phyloP scores from a whole-genome alignment of 2,888 invertebrate species.

The Carabus problematicus region DNA sequence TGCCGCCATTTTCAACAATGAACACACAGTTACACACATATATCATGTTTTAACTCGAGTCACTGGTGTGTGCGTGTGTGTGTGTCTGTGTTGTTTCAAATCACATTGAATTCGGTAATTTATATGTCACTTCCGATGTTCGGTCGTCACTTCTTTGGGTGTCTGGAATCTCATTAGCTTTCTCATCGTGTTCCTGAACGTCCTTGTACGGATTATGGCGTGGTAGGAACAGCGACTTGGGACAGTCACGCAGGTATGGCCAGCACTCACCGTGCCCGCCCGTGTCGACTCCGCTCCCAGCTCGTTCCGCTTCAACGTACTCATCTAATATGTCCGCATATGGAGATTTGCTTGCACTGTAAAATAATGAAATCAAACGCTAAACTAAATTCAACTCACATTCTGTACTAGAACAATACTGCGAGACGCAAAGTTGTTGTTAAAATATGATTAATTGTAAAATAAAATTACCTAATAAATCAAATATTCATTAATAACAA shows the following conservation, averaged over 20 bases:
- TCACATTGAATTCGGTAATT: slow-evolving; percentile 46
- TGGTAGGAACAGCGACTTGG: slow-evolving; percentile 78
- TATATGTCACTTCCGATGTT: slow-evolving; percentile 52
- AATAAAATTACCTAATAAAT: too few species aligned
- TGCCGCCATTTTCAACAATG: slow-evolving; percentile 5
- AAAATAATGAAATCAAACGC: slow-evolving; percentile 42
- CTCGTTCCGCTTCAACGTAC: slow-evolving; percentile 81
- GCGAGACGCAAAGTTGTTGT: too few species aligned
- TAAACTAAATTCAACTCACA: too few species aligned
- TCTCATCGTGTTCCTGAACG: slow-evolving; percentile 4
- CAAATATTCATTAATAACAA: too few species aligned
- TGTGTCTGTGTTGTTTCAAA: slow-evolving; percentile 8
- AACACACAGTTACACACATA: neutral
- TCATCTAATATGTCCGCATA: slow-evolving; percentile 75
- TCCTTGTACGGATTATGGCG: slow-evolving; percentile 62
- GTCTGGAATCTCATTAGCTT: neutral
- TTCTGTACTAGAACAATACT: too few species aligned
- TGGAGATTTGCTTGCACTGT: slow-evolving; percentile 82
- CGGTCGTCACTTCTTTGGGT: slow-evolving; percentile 25
- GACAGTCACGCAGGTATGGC: slow-evolving; percentile 83
- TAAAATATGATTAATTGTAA: too few species aligned
- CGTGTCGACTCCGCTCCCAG: slow-evolving; percentile 68
- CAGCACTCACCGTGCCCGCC: slow-evolving; percentile 78
- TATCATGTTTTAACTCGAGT: slow-evolving; percentile 1
- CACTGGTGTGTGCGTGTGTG: neutral